A percentile compares a stretch with the other conserved stretches of the same genome.
phyloP scores from a whole-genome alignment of 2,888 invertebrate species.

The Macroteleia sp. region DNA sequence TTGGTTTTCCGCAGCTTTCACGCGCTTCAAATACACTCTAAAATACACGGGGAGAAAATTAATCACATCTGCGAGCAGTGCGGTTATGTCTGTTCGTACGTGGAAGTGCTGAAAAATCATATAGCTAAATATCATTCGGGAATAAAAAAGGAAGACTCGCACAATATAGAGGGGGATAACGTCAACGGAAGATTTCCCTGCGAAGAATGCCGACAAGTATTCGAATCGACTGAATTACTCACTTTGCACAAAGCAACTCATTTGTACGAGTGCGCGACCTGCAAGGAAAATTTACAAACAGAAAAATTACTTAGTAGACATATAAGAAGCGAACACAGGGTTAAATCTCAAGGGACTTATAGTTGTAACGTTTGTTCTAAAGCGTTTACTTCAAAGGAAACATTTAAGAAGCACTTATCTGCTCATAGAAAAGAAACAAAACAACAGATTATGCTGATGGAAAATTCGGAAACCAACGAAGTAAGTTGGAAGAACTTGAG shows the following conservation, averaged over 20 bases:
- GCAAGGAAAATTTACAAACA: conserved; percentile 18
- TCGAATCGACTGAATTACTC: conserved; percentile 14
- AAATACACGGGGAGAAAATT: conserved; percentile 4
- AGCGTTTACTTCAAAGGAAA: background rate
- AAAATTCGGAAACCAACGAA: too few species aligned
- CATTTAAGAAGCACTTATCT: conserved; percentile 1
- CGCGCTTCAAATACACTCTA: conserved; percentile 3
- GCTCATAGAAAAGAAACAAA: too few species aligned
- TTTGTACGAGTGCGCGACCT: conserved; percentile 28
- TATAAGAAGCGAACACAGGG: conserved; percentile 19
- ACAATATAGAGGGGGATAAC: conserved; percentile 33
- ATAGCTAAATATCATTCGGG: conserved; percentile 26
- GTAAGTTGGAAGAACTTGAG: too few species aligned
- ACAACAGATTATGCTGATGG: too few species aligned
- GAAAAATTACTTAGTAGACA: conserved; percentile 22
- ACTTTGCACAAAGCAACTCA: conserved; percentile 23
- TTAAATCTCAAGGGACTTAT: background rate
- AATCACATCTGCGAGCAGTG: conserved; percentile 39
- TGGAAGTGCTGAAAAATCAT: conserved; percentile 37
- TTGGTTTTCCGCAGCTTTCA: background rate
- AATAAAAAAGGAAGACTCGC: background rate
- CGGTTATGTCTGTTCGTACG: conserved; percentile 26
- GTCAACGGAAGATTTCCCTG: conserved; percentile 29
- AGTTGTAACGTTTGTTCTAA: background rate
- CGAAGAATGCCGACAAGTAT: conserved; percentile 16